Base-by-base conservation (phyloP, 92 coral and sea anemone species). In the Meandrina meandrites region DNA sequence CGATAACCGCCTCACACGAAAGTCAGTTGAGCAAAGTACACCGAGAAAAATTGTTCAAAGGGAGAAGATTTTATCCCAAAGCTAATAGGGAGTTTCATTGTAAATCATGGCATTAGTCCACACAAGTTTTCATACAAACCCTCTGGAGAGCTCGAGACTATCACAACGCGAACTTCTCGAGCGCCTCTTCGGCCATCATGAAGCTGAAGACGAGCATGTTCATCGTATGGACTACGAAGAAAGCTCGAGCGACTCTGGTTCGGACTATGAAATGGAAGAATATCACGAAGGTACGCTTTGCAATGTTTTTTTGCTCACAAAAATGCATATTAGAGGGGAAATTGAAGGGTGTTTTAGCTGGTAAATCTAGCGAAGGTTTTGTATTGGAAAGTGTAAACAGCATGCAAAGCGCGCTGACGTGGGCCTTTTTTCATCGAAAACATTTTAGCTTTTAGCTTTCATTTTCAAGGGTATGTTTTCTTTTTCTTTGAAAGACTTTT, bases 91-190 rank as follows among this genome's bases (percentile, higher is more conserved):
- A 60, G 32, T 18, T 60, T 12, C 28, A 1, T 21, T 21, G 78
- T 73, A 19, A 85, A 35, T 75, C 40, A 94, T 94, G 98, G 98
- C 98, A 64, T 92, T 94, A 87, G 95, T 91, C 82, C 95, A 94
- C 84, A 54, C 91, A 50, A 94, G 86, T 86, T 91, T 77, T 76
- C 82, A 74, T 58, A 81, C 91, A 40, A 85, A 90, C 54, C 88
- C 92, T 62, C 80, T 90, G 81, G 90, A 88, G 78, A 86, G 79
- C 56, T 70, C 89, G 28, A 81, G 94, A 79, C 74, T 92, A 77
- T 91, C 95, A 45, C 98, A 92, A 36, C 93, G 93, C 81, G 93
- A 94, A 78, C 89, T 94, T 67, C 84, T 94, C 58, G 98, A 93
- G 53, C 89, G 98, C 87, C 92, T 94, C 69, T 94, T 94, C 87